These are phyloP conservation scores for Mus musculus DNA, from an alignment of 2,113 vertebrate genomes.

Conservation along the genomic window GRCm39 chr4:77591501-77592000, in stretches of 20 bases:
- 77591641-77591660: not conserved
- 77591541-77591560: not conserved
- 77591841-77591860: not conserved
- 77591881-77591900: not conserved
- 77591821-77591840: not conserved
- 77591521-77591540: not conserved
- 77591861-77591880: rapidly evolving
- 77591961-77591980: not conserved
- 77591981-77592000: not conserved
- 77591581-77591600: no score
- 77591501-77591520: not conserved
- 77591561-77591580: not conserved
- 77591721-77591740: not conserved
- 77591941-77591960: not conserved
- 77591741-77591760: not conserved
- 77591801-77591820: not conserved
- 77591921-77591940: not conserved
- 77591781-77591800: not conserved
- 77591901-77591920: not conserved
- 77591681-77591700: not conserved
- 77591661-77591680: not conserved
- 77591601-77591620: not conserved
- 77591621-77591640: not conserved
- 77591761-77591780: no score
- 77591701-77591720: not conserved